Evolutionary conservation across 2,888 invertebrate species (phyloP), one percentile per base, ranked within the genome.

Genomic region (Cephus spinipes): DNA sequence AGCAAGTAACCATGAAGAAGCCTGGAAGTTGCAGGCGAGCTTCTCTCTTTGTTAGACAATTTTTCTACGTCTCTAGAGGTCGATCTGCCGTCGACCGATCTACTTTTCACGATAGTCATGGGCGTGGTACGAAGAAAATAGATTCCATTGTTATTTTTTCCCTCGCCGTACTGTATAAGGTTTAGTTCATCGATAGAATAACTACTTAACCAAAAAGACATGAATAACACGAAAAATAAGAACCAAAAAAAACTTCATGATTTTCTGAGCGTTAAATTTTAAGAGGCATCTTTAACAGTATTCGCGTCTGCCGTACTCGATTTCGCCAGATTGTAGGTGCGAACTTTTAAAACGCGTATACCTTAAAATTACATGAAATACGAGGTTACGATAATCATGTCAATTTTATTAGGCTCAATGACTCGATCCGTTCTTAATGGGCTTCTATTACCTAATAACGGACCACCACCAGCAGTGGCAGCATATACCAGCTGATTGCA

Each of bases 341-440:
- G 1, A 55, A 55, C 9, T 55, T 55, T 55, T 23, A 55, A 55
- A 23, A 55, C 15, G 55, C 23, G 55, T 55, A 9, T 55, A 23
- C 23, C 23, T 23, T 2, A 55, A 55, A 55, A 23, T 23, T 55
- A 9, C 23, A 9, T 55, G 23, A 55, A 55, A 55, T 55, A 55
- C 23, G 55, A 15, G 55, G 23, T 23, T 81, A 83, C 85, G 85
- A 87, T 88, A 89, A 89, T 86, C 85, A 89, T 89, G 89, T 89
- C 89, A 88, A 86, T 88, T 88, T 90, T 88, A 90, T 90, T 89
- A 89, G 88, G 83, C 87, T 89, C 86, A 90, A 55, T 55, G 76
- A 73, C 30, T 33, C 69, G 69, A 78, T 79, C 74, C 35, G 32
- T 40, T 68, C 76, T 68, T 68, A 35, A 35, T 73, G 74, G 36